A percentile compares a stretch with the other conserved stretches of the same genome.
Conservation (phyloP, 2,797 vertebrate species). For the Pseudochirops cupreus region DNA sequence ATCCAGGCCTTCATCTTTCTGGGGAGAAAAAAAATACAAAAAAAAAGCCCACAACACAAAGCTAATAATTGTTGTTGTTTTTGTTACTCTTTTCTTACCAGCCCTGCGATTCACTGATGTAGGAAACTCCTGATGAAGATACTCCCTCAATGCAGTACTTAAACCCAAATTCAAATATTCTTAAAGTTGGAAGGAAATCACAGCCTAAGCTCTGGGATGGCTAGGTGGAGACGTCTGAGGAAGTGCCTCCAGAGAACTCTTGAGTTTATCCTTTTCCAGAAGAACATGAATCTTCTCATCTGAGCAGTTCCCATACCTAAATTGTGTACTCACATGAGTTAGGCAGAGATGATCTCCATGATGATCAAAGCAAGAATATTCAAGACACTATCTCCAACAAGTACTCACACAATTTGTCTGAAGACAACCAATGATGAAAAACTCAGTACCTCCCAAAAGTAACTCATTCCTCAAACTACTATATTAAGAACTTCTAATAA, state of each 20-base stretch:
- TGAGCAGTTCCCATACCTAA: neutral
- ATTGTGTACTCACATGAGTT: neutral
- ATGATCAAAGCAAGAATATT: neutral
- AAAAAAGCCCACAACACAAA: too few relatives aligned
- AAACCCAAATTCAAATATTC: neutral
- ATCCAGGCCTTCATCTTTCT: too few relatives aligned
- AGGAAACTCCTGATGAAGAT: too few relatives aligned
- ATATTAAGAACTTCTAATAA: neutral
- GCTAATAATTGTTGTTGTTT: too few relatives aligned
- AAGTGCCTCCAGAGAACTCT: neutral
- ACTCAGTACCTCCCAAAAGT: neutral
- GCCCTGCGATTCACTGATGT: too few relatives aligned
- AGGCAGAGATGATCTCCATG: neutral
- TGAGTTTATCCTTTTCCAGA: neutral
- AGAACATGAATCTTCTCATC: neutral
- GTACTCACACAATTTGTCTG: neutral
- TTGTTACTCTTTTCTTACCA: too few relatives aligned
- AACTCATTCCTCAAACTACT: neutral
- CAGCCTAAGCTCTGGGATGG: neutral
- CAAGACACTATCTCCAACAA: neutral
- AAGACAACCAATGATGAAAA: neutral
- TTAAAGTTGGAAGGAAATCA: neutral
- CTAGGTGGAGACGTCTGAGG: neutral
- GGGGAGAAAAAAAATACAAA: too few relatives aligned
- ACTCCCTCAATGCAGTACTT: too few relatives aligned